Evolutionary conservation across 92 coral and sea anemone species (phyloP).

Genomic region (Isaurus tuberculatus): DNA sequence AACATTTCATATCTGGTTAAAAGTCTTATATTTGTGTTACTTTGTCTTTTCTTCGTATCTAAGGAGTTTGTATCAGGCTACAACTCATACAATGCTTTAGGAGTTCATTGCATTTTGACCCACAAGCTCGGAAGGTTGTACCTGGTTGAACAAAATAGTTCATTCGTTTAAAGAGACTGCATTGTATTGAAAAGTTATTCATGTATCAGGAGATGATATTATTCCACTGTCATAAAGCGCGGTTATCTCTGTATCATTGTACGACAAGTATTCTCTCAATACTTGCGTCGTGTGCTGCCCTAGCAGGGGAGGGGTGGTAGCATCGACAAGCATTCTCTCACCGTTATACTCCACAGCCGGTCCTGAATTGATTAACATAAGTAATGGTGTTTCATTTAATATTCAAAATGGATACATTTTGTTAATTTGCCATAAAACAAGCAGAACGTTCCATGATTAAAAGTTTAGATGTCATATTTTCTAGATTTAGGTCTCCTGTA

Average conservation of each 20-base stretch:
- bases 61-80: too few relatives aligned
- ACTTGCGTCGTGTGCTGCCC: constrained; percentile 85
- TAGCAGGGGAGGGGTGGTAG: constrained; percentile 79
- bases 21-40: too few relatives aligned
- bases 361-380: constrained; percentile 45
- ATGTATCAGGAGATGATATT: constrained; percentile 49
- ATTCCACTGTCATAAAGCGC: constrained; percentile 54
- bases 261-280: constrained; percentile 68
- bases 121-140: too few relatives aligned
- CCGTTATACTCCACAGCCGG: constrained; percentile 91
- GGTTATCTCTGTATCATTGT: constrained; percentile 53
- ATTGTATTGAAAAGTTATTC: not conserved
- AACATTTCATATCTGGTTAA: too few relatives aligned
- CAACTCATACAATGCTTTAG: too few relatives aligned
- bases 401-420: not conserved
- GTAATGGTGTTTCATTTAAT: not conserved
- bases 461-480: not conserved
- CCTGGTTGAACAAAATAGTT: too few relatives aligned
- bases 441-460: not conserved
- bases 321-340: constrained; percentile 62
- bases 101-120: too few relatives aligned
- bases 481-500: too few relatives aligned
- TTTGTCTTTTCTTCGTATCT: too few relatives aligned
- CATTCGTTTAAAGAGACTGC: too few relatives aligned
- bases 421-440: too few relatives aligned